Conservation (phyloP, 2,888 invertebrate species). For the Erebia ligea region DNA sequence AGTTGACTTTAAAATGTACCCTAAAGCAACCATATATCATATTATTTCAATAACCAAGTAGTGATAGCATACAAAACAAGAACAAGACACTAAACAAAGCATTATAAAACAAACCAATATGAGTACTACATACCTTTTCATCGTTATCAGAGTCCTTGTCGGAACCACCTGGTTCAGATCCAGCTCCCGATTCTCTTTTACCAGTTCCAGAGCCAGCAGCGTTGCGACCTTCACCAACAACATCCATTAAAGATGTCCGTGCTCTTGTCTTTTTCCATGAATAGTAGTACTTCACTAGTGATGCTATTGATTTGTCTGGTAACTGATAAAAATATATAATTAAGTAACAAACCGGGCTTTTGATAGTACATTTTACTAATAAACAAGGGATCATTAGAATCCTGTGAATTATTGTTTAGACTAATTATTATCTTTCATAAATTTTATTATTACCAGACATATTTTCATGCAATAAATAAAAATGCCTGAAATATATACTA, state of each 20-base stretch:
- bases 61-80: conserved; percentile 43
- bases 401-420: too few species aligned
- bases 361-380: not conserved
- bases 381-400: too few species aligned
- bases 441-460: too few species aligned
- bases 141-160: conserved; percentile 95
- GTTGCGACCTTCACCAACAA: conserved; percentile 89
- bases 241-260: conserved; percentile 96
- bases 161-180: conserved; percentile 90
- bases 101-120: conserved; percentile 7
- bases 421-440: too few species aligned
- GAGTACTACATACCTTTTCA: conserved; percentile 89
- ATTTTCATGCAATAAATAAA: too few species aligned
- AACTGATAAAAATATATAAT: conserved; percentile 81
- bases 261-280: conserved; percentile 98
- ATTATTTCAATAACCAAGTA: conserved; percentile 50
- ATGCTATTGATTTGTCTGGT: conserved; percentile 98
- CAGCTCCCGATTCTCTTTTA: conserved; percentile 89
- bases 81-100: conserved; percentile 37
- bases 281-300: conserved; percentile 98
- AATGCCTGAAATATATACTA: too few species aligned
- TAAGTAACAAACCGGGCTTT: conserved; percentile 1
- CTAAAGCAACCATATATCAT: conserved; percentile 14
- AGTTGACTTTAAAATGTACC: conserved; percentile 4
- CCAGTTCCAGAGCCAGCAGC: conserved; percentile 86